These are phyloP conservation scores for Agapetus fuscipes DNA, from an alignment of 2,888 invertebrate species.

Conservation along the genomic window DNA sequence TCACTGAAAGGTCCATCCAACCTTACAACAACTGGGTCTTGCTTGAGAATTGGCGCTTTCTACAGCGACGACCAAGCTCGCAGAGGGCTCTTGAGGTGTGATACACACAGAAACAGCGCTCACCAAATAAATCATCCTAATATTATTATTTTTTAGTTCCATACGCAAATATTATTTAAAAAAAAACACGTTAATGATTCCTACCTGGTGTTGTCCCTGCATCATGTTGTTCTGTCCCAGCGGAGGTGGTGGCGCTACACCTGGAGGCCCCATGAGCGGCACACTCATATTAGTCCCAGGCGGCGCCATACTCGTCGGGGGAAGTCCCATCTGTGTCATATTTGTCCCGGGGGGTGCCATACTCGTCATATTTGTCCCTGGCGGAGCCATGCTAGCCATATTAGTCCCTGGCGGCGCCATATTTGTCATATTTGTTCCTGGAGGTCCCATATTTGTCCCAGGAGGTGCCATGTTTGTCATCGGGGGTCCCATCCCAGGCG, in stretches of 20 bases:
- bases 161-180: too few relatives aligned
- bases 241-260: conserved; percentile 17
- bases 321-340: neutral
- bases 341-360: neutral
- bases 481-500: conserved; percentile 3
- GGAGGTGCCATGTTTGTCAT: conserved; percentile 7
- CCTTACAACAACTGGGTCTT: too few relatives aligned
- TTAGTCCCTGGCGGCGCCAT: neutral
- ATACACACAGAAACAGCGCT: too few relatives aligned
- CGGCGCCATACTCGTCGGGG: neutral
- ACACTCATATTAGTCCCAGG: conserved; percentile 4
- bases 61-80: too few relatives aligned
- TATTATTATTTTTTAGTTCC: too few relatives aligned
- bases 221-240: conserved; percentile 4
- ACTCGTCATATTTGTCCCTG: conserved; percentile 1
- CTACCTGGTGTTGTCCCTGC: conserved; percentile 5
- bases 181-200: too few relatives aligned
- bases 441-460: conserved; percentile 5
- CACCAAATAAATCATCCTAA: too few relatives aligned
- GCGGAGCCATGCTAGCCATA: too few relatives aligned
- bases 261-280: conserved; percentile 13
- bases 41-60: too few relatives aligned
- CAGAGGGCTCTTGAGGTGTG: too few relatives aligned
- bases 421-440: conserved; percentile 4
- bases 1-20: too few relatives aligned